Evolutionary conservation across 2,797 vertebrate genomes (phyloP), one percentile per base, ranked within the genome.

Genomic region (Darevskia nairensis): DNA sequence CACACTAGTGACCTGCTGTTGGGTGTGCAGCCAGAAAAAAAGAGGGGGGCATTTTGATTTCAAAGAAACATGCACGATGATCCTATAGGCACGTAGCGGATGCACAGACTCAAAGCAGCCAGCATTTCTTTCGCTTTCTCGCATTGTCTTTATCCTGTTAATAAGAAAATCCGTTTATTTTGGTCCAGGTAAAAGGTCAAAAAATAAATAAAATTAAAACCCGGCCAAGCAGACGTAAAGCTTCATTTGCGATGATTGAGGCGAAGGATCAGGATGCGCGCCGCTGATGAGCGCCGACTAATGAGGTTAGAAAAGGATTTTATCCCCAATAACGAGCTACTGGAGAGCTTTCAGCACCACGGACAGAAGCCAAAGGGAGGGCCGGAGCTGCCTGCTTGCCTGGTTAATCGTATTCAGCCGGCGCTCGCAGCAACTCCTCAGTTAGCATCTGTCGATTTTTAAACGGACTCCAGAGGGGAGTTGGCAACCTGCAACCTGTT

Each of bases 311-410:
- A 7, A 46, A 35, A 44, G 1, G 8, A 29, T 80, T 80, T 21
- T 79, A 59, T 59, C 15, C 71, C 55, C 7, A 61, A 29, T 25
- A 50, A 69, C 15, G 46, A 78, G 8, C 21, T 74, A 76, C 85
- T 59, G 75, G 69, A 91, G 86, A 74, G 17, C 8, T n/a, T 89
- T n/a, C 83, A n/a, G 8, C 41, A 68, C 83, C 71, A 61, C 10
- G 92, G 93, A 92, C 86, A 92, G 92, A 55, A 29, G 74, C 23
- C 9, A 3, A 13, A 23, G 39, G 50, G 50, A 74, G 21, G 2
- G 55, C 39, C 27, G 29, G 19, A 76, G 35, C 8, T 8, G 15
- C 68, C 21, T 13, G 50, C 8, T 55, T 55, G 7, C 66, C 19
- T 11, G 46, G 21, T 59, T 35, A 25, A 4, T 61, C 21, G 79